Evolutionary conservation across 2,113 vertebrate species (phyloP).

Genomic region (Microtus oregoni): DNA sequence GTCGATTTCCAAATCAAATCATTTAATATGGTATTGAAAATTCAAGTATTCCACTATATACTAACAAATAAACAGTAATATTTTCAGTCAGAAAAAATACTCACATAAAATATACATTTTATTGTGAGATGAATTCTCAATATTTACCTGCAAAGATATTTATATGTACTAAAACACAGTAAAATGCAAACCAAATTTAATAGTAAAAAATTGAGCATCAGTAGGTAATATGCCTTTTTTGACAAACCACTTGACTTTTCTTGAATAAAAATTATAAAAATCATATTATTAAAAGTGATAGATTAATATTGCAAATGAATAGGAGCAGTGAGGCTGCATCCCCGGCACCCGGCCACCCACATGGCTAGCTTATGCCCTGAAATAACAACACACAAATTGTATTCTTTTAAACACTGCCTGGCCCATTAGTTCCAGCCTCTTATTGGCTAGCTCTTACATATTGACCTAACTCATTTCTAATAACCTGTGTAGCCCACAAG

Average conservation of each 20-base stretch:
- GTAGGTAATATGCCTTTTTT: neutral
- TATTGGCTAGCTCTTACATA: too few relatives aligned
- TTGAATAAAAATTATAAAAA: slow-evolving; percentile 11
- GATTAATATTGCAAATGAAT: slow-evolving; percentile 23
- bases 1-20: neutral
- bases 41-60: neutral
- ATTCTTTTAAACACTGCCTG: too few relatives aligned
- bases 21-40: neutral
- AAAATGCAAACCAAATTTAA: slow-evolving; percentile 43
- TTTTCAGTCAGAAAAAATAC: slow-evolving; percentile 14
- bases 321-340: too few relatives aligned
- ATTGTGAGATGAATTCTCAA: slow-evolving; percentile 28
- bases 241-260: slow-evolving; percentile 28
- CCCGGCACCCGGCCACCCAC: too few relatives aligned
- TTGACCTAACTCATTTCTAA: too few relatives aligned
- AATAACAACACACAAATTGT: too few relatives aligned
- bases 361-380: too few relatives aligned
- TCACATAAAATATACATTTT: slow-evolving; percentile 61
- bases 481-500: too few relatives aligned
- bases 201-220: slow-evolving; percentile 37
- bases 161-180: slow-evolving; percentile 39
- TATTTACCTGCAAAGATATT: slow-evolving; percentile 52
- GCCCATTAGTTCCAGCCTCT: too few relatives aligned
- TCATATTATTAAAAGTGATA: neutral
- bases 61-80: neutral